Evolutionary conservation across 2,113 vertebrate species (phyloP).

Genomic region (Thamnaconus septentrionalis): DNA sequence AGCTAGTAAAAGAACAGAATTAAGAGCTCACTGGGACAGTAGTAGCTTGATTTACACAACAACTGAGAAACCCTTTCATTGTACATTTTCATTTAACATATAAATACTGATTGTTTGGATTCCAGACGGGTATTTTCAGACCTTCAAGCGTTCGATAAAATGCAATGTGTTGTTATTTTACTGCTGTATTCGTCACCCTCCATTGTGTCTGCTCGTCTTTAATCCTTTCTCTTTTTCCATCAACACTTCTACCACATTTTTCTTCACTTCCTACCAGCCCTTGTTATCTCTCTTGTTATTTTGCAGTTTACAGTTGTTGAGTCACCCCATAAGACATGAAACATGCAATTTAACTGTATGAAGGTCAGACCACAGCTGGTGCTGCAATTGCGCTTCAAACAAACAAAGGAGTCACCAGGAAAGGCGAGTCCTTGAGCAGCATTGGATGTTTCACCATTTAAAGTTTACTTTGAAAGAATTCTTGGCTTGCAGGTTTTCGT

Average conservation of each 20-base stretch:
- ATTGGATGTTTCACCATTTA: background rate
- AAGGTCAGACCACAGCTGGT: conserved; percentile 27
- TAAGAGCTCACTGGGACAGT: too few species aligned
- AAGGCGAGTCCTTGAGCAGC: too few species aligned
- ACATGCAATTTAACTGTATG: background rate
- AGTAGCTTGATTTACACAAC: too few species aligned
- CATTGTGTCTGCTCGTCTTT: conserved; percentile 1
- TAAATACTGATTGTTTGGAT: too few species aligned
- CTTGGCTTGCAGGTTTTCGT: background rate
- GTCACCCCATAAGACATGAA: conserved; percentile 25
- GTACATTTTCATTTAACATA: too few species aligned
- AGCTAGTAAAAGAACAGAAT: too few species aligned
- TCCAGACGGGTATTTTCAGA: too few species aligned
- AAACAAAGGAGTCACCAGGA: background rate
- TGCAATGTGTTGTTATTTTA: background rate
- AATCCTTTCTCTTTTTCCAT: conserved; percentile 1
- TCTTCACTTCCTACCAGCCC: background rate
- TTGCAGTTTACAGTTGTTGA: conserved; percentile 25
- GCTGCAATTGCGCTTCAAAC: conserved; percentile 10
- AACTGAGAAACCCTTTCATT: too few species aligned
- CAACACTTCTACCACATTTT: background rate
- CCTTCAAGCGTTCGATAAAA: too few species aligned
- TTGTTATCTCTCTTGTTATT: background rate
- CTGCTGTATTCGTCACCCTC: conserved; percentile 1
- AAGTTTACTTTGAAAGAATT: background rate